These are phyloP conservation scores for Crenuchus spilurus DNA, from an alignment of 2,797 vertebrate genomes.

Conservation along the genomic window DNA sequence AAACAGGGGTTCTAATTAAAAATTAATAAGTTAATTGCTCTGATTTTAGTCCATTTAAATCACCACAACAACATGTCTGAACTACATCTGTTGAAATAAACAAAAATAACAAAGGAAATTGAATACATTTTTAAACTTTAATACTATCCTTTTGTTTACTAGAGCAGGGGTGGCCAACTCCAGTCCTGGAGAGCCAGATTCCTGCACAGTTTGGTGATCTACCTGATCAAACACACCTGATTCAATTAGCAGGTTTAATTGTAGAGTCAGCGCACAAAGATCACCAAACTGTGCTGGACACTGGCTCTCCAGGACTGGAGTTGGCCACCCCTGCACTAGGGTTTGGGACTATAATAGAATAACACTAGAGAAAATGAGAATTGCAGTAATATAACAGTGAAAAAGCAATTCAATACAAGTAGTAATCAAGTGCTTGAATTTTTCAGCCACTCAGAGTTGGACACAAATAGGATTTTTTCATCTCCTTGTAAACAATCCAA, in stretches of 20 bases:
- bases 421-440: neutral
- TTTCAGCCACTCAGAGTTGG: neutral
- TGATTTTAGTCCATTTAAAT: constrained; percentile 2
- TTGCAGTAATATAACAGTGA: neutral
- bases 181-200: too few relatives aligned
- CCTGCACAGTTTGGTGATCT: too few relatives aligned
- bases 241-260: too few relatives aligned
- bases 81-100: constrained; percentile 5
- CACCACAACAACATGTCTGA: neutral
- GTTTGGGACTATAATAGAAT: neutral
- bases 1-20: neutral
- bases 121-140: neutral
- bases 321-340: too few relatives aligned
- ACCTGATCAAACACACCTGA: too few relatives aligned
- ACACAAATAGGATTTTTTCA: neutral
- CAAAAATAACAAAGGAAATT: neutral
- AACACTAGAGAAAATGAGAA: neutral
- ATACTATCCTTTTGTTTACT: neutral
- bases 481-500: constrained; percentile 20
- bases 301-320: too few relatives aligned
- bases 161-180: too few relatives aligned
- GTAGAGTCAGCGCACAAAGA: too few relatives aligned
- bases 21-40: constrained; percentile 12
- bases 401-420: neutral
- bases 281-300: too few relatives aligned